A percentile compares a stretch with the other conserved stretches of the same genome.
Evolutionary conservation across 2,797 vertebrate genomes (phyloP).

Genomic region (Pygocentrus nattereri): DNA sequence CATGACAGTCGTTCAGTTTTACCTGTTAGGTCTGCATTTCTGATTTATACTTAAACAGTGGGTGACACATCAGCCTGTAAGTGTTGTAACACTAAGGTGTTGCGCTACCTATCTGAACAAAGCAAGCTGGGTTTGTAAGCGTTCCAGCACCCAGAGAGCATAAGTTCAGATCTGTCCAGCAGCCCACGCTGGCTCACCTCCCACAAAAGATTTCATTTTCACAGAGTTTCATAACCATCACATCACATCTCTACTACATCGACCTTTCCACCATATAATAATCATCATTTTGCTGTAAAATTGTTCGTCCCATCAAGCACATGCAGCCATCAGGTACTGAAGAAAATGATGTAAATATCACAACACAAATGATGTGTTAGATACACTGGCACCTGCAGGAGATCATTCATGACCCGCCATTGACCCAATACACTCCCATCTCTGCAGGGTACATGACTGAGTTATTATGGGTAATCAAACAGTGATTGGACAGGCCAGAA

Average conservation of each 20-base stretch:
- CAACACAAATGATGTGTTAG: background rate
- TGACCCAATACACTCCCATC: background rate
- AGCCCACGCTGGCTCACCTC: background rate
- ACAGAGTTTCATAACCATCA: background rate
- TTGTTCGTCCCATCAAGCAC: background rate
- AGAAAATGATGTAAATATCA: background rate
- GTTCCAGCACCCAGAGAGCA: too few relatives aligned
- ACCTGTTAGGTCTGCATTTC: too few relatives aligned
- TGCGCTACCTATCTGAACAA: too few relatives aligned
- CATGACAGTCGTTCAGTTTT: too few relatives aligned
- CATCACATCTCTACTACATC: background rate
- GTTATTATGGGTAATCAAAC: background rate
- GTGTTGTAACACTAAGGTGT: too few relatives aligned
- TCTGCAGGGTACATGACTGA: background rate
- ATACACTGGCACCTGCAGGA: slow-evolving; percentile 15
- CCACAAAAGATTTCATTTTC: slow-evolving; percentile 2
- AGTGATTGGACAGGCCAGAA: background rate
- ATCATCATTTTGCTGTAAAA: slow-evolving; percentile 10
- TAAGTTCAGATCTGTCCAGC: too few relatives aligned
- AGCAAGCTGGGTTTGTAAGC: too few relatives aligned
- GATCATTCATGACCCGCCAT: background rate
- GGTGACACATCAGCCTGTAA: too few relatives aligned
- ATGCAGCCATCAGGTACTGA: background rate
- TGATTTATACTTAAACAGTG: too few relatives aligned
- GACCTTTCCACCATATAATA: background rate